A percentile compares a stretch with the other conserved stretches of the same genome.
These are phyloP conservation scores for Melanogrammus aeglefinus DNA, from an alignment of 2,797 vertebrate genomes.

Conservation along the genomic window DNA sequence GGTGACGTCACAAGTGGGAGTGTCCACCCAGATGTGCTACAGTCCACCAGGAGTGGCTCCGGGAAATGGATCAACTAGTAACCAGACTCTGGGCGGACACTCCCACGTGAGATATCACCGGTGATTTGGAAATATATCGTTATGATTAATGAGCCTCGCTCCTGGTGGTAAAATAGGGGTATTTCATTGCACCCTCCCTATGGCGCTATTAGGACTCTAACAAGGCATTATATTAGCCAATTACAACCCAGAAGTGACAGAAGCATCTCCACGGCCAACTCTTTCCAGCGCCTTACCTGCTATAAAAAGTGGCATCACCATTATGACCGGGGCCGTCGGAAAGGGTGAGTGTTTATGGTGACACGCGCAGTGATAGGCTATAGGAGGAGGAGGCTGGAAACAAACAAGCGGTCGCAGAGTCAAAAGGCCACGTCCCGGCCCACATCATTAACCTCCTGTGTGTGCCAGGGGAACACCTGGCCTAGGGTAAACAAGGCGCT, in stretches of 20 bases:
- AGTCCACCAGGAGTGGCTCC: neutral
- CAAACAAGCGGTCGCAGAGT: conserved; percentile 18
- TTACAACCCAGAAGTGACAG: neutral
- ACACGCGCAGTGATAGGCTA: neutral
- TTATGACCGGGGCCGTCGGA: neutral
- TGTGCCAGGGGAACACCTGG: conserved; percentile 60
- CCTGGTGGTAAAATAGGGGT: neutral
- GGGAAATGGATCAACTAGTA: neutral
- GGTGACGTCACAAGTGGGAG: neutral
- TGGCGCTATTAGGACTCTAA: neutral
- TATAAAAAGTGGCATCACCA: neutral
- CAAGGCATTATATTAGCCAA: neutral
- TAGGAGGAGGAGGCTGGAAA: neutral
- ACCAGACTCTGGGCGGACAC: neutral
- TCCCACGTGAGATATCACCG: neutral
- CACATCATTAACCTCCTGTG: conserved; percentile 65
- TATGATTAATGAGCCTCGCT: neutral
- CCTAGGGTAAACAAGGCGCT: conserved; percentile 43
- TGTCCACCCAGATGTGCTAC: neutral
- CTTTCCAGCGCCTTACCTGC: no score
- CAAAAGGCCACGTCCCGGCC: conserved; percentile 52
- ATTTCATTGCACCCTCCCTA: neutral
- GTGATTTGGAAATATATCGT: neutral
- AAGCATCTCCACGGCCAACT: neutral
- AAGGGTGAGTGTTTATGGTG: neutral